A percentile compares a stretch with the other conserved stretches of the same genome.
These are phyloP conservation scores for Acleris sparsana DNA, from an alignment of 2,888 invertebrate genomes.

Conservation along the genomic window DNA sequence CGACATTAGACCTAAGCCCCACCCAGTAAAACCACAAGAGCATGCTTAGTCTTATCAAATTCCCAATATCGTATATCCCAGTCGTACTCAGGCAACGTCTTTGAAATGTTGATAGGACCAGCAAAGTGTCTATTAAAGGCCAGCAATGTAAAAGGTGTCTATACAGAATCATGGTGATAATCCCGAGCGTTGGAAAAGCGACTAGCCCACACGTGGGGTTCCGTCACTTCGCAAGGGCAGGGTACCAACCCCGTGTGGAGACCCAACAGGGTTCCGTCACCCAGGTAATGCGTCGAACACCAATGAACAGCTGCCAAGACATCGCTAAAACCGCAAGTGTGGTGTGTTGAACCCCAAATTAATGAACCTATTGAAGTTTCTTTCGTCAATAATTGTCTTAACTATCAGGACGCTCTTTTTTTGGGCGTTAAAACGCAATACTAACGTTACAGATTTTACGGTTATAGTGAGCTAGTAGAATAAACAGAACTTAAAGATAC, in stretches of 20 bases:
- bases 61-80: background rate
- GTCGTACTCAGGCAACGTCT: slow-evolving; percentile 5
- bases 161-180: slow-evolving; percentile 43
- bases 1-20: slow-evolving; percentile 27
- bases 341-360: slow-evolving; percentile 1
- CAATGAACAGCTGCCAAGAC: slow-evolving; percentile 29
- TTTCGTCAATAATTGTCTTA: background rate
- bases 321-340: slow-evolving; percentile 4
- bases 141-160: slow-evolving; percentile 45
- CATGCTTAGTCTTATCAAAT: slow-evolving; percentile 19
- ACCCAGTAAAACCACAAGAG: slow-evolving; percentile 17
- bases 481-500: background rate
- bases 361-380: background rate
- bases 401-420: background rate
- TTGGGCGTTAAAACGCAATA: too few species aligned
- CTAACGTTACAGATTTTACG: too few species aligned
- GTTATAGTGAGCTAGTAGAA: background rate
- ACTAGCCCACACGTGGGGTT: slow-evolving; percentile 70
- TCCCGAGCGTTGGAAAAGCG: slow-evolving; percentile 42
- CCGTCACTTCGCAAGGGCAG: slow-evolving; percentile 49
- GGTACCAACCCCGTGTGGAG: slow-evolving; percentile 26
- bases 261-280: slow-evolving; percentile 30
- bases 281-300: slow-evolving; percentile 29
- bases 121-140: slow-evolving; percentile 36
- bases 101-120: slow-evolving; percentile 21